Evolutionary conservation across 1,140 invertebrate genomes (phyloP).

Genomic region (Brachionus paranguensis): DNA sequence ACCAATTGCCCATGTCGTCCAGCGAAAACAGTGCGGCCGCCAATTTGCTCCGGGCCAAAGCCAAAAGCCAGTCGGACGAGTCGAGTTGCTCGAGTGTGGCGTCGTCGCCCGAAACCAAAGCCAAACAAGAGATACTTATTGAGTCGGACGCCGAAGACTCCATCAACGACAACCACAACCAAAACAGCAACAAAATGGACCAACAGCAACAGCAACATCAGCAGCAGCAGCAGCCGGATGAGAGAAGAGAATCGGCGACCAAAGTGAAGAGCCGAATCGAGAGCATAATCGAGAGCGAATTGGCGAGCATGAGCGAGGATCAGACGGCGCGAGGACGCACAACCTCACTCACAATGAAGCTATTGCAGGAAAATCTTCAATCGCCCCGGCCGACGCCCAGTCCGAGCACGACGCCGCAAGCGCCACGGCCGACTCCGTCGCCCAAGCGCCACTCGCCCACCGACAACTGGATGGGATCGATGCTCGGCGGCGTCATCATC

Average conservation of each 20-base stretch:
- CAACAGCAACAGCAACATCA: not conserved
- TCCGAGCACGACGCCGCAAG: not conserved
- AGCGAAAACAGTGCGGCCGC: not conserved
- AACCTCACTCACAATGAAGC: not conserved
- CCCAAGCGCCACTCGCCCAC: not conserved
- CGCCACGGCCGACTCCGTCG: not conserved
- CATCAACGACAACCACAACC: not conserved
- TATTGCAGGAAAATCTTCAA: not conserved
- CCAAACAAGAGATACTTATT: constrained; percentile 1
- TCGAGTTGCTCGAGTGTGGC: constrained; percentile 15
- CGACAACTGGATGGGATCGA: constrained; percentile 16
- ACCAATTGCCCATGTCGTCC: constrained; percentile 18
- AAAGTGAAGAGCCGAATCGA: not conserved
- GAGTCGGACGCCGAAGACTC: not conserved
- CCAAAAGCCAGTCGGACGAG: not conserved
- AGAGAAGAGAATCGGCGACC: not conserved
- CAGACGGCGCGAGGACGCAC: not conserved
- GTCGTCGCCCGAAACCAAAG: not conserved
- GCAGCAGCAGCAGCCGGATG: not conserved
- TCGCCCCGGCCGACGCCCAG: not conserved
- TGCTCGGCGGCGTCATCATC: constrained; percentile 21
- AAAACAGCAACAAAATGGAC: not conserved
- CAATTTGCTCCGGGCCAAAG: not conserved
- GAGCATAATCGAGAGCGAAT: not conserved
- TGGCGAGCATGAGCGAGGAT: not conserved